A percentile compares a stretch with the other conserved stretches of the same genome.
phyloP scores from a whole-genome alignment of 2,113 vertebrate genomes.

The Riparia riparia region DNA sequence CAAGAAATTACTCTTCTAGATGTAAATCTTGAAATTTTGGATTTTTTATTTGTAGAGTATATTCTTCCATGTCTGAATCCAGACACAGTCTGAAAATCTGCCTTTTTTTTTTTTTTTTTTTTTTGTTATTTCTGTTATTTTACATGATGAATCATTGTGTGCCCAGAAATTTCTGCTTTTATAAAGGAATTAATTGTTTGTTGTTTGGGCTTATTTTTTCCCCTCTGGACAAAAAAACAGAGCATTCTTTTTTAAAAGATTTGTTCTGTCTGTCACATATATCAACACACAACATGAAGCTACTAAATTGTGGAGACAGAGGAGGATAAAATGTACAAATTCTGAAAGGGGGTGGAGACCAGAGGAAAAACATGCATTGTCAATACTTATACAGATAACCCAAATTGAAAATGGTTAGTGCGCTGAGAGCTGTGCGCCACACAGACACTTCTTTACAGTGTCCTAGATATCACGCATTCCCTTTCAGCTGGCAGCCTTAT shows the following conservation, averaged over 20 bases:
- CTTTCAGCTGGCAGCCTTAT: slow-evolving; percentile 33
- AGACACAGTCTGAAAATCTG: neutral
- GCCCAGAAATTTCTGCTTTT: neutral
- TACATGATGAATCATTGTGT: neutral
- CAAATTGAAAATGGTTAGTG: neutral
- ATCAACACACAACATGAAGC: neutral
- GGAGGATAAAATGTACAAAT: neutral
- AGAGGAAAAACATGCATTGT: neutral
- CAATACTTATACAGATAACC: neutral
- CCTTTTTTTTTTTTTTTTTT: neutral
- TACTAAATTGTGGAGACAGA: neutral
- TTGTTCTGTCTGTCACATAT: neutral
- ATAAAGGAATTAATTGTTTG: neutral
- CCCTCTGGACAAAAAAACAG: neutral
- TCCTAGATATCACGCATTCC: neutral
- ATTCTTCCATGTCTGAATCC: neutral
- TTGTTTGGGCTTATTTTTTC: neutral
- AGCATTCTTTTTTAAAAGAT: neutral
- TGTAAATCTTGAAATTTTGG: neutral
- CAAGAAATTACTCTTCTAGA: neutral
- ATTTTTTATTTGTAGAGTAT: neutral
- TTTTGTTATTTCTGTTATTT: neutral
- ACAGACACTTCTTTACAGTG: neutral
- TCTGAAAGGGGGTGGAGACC: neutral
- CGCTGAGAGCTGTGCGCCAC: neutral